Conservation (phyloP, 2,888 invertebrate species). For the Plagodis pulveraria region DNA sequence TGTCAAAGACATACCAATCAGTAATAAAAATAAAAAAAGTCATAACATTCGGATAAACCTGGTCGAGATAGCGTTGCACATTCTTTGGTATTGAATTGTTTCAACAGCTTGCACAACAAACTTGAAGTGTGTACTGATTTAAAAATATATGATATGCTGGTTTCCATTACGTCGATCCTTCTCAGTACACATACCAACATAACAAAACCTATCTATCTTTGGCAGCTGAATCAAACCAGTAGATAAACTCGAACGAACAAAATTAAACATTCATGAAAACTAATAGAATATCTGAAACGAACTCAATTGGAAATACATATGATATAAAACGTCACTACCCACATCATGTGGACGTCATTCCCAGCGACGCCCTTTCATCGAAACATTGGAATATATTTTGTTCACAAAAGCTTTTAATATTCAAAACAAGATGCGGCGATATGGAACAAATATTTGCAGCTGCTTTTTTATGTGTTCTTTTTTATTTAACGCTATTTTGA, state of each 20-base stretch:
- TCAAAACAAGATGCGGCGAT: constrained; percentile 22
- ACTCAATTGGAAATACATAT: constrained; percentile 4
- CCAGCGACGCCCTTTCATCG: constrained; percentile 10
- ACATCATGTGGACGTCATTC: constrained; percentile 11
- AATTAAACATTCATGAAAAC: constrained; percentile 8
- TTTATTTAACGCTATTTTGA: neutral
- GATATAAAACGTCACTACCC: constrained; percentile 2
- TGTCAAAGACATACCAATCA: no score
- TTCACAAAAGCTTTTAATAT: constrained; percentile 21
- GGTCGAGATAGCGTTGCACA: no score
- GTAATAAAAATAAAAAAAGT: no score
- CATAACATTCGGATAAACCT: no score
- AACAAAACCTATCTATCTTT: neutral
- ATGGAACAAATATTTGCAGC: constrained; percentile 5
- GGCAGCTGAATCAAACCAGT: neutral
- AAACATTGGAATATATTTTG: constrained; percentile 13
- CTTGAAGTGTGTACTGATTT: no score
- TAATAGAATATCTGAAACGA: constrained; percentile 12
- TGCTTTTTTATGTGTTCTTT: constrained; percentile 1
- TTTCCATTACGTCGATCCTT: no score
- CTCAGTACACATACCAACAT: no score
- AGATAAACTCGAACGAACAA: neutral
- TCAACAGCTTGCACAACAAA: no score
- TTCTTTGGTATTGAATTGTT: no score
- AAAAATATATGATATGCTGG: no score